Percentiles rank a stretch among this genome's conserved stretches.
Evolutionary conservation across 2,888 invertebrate genomes (phyloP).

Genomic region (Catocala sponsa): DNA sequence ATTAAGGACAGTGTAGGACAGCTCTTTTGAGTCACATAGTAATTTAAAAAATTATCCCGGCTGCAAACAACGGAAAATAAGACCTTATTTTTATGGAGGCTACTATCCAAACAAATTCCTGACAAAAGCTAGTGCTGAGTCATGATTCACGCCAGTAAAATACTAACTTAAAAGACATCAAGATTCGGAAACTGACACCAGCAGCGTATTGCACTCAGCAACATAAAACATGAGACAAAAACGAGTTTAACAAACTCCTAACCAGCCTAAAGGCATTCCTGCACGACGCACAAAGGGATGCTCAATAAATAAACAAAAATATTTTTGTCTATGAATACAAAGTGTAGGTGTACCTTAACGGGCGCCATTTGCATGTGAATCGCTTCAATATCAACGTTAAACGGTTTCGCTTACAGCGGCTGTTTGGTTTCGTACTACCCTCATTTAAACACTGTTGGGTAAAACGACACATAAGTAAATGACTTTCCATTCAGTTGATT

Average conservation of each 20-base stretch:
- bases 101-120: too few relatives aligned
- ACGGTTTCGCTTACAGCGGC: slow-evolving; percentile 42
- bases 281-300: neutral
- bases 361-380: slow-evolving; percentile 42
- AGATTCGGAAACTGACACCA: too few relatives aligned
- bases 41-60: too few relatives aligned
- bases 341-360: slow-evolving; percentile 20
- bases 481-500: slow-evolving; percentile 6
- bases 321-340: slow-evolving; percentile 40
- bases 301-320: slow-evolving; percentile 37
- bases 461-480: slow-evolving; percentile 3
- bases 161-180: too few relatives aligned
- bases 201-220: too few relatives aligned
- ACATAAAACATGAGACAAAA: too few relatives aligned
- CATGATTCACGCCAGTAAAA: too few relatives aligned
- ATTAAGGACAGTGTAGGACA: too few relatives aligned
- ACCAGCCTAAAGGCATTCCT: neutral
- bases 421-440: slow-evolving; percentile 43
- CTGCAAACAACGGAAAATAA: too few relatives aligned
- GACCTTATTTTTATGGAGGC: too few relatives aligned
- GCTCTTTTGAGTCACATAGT: too few relatives aligned
- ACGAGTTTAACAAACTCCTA: neutral
- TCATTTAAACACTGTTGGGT: slow-evolving; percentile 1
- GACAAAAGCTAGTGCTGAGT: too few relatives aligned
- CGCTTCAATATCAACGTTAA: slow-evolving; percentile 28